These are phyloP conservation scores for Linepithema humile DNA, from an alignment of 1,140 invertebrate species.

Conservation along the genomic window DNA sequence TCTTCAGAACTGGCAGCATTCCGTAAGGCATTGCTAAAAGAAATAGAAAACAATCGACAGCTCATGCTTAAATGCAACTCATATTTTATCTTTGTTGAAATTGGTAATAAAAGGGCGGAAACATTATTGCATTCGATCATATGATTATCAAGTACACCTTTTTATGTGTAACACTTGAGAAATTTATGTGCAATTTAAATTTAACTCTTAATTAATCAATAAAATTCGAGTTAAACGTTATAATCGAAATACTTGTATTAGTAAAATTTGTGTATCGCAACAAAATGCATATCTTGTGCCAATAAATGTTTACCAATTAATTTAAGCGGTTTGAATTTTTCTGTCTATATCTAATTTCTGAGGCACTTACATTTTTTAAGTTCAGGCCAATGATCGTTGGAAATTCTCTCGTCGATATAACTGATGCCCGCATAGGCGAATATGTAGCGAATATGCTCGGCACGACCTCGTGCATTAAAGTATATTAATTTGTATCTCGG, in stretches of 20 bases:
- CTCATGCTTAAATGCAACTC: background rate
- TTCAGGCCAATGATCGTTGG: slow-evolving; percentile 85
- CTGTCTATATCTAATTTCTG: background rate
- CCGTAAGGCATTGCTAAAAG: slow-evolving; percentile 86
- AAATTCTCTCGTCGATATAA: slow-evolving; percentile 87
- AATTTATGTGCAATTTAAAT: too few relatives aligned
- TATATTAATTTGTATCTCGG: slow-evolving; percentile 87
- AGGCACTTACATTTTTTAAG: slow-evolving; percentile 85
- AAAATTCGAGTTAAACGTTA: too few relatives aligned
- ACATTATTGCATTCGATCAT: too few relatives aligned
- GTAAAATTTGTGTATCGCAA: too few relatives aligned
- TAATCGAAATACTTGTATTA: too few relatives aligned
- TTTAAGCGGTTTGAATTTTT: too few relatives aligned
- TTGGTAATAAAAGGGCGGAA: background rate
- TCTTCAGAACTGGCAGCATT: slow-evolving; percentile 88
- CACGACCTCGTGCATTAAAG: slow-evolving; percentile 88
- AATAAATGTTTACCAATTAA: background rate
- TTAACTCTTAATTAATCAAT: too few relatives aligned
- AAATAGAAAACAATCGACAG: slow-evolving; percentile 30
- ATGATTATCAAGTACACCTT: too few relatives aligned
- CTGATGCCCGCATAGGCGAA: slow-evolving; percentile 87
- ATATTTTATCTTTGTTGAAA: too few relatives aligned
- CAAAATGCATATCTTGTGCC: too few relatives aligned
- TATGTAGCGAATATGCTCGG: slow-evolving; percentile 88
- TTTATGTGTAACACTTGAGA: too few relatives aligned